A percentile compares a stretch with the other conserved stretches of the same genome.
These are phyloP conservation scores for Mastomys coucha DNA, from an alignment of 2,113 vertebrate species.

Conservation along the genomic window DNA sequence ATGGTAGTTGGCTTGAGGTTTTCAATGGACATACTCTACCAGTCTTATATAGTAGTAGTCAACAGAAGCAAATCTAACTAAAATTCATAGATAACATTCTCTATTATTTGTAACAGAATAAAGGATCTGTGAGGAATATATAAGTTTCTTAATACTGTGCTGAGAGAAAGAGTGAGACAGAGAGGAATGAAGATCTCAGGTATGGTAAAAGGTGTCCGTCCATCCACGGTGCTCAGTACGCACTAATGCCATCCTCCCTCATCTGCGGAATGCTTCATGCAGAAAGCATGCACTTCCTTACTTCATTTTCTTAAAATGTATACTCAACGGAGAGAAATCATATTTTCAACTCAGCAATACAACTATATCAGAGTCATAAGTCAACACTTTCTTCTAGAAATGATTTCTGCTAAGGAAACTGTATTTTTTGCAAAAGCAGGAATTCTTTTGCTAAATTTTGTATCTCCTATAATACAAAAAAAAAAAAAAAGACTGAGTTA, in stretches of 20 bases:
- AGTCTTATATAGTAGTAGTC: conserved; percentile 51
- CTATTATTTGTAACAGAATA: conserved; percentile 41
- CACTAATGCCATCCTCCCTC: conserved; percentile 1
- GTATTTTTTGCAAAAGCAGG: conserved; percentile 42
- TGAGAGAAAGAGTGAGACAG: neutral
- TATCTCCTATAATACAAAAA: conserved; percentile 47
- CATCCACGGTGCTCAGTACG: neutral
- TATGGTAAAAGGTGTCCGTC: neutral
- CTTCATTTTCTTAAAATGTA: neutral
- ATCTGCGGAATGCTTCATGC: neutral
- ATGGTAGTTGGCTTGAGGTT: neutral
- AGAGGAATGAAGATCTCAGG: conserved; percentile 11
- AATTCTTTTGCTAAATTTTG: conserved; percentile 24
- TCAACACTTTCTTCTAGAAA: conserved; percentile 36
- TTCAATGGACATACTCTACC: conserved; percentile 43
- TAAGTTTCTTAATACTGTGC: neutral
- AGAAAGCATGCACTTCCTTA: conserved; percentile 26
- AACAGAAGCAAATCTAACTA: conserved; percentile 53
- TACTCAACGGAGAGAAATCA: neutral
- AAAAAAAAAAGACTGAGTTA: neutral
- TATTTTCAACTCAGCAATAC: conserved; percentile 33
- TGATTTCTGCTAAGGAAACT: conserved; percentile 39
- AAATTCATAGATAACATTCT: conserved; percentile 23
- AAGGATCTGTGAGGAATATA: neutral
- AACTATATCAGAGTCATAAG: conserved; percentile 8